phyloP scores from a whole-genome alignment of 2,797 vertebrate genomes.

The Dermochelys coriacea region DNA sequence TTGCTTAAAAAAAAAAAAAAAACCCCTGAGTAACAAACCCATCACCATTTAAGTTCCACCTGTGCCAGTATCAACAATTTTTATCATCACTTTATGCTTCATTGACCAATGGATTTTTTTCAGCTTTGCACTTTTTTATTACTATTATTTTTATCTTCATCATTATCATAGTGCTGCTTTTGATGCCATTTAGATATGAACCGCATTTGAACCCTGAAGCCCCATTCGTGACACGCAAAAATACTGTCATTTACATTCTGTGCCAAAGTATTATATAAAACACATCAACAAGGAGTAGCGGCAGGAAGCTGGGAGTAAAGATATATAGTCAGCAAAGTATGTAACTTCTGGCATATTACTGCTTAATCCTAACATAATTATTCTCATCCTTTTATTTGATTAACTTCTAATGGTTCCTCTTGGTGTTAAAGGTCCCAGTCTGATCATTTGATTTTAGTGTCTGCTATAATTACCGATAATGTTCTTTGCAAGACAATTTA shows the following conservation, averaged over 20 bases:
- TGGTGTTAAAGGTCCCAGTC: constrained; percentile 95
- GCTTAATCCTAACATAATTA: constrained; percentile 96
- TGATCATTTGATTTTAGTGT: constrained; percentile 95
- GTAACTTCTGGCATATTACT: constrained; percentile 88
- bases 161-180: constrained; percentile 71
- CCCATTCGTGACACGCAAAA: constrained; percentile 77
- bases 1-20: constrained; percentile 4
- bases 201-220: constrained; percentile 79
- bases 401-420: constrained; percentile 99
- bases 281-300: constrained; percentile 75
- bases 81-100: constrained; percentile 75
- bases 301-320: constrained; percentile 82
- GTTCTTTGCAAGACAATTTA: constrained; percentile 91
- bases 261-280: constrained; percentile 82
- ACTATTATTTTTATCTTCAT: constrained; percentile 78
- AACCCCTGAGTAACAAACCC: constrained; percentile 16
- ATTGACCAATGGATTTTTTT: constrained; percentile 76
- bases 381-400: constrained; percentile 98
- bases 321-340: constrained; percentile 86
- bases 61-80: constrained; percentile 76
- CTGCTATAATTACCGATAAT: constrained; percentile 99
- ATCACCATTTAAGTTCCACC: constrained; percentile 48
- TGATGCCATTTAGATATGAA: constrained; percentile 76
- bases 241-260: constrained; percentile 81
- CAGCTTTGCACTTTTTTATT: constrained; percentile 75